A percentile compares a stretch with the other conserved stretches of the same genome.
phyloP scores from a whole-genome alignment of 2,113 vertebrate genomes.

The Gymnorhina tibicen region DNA sequence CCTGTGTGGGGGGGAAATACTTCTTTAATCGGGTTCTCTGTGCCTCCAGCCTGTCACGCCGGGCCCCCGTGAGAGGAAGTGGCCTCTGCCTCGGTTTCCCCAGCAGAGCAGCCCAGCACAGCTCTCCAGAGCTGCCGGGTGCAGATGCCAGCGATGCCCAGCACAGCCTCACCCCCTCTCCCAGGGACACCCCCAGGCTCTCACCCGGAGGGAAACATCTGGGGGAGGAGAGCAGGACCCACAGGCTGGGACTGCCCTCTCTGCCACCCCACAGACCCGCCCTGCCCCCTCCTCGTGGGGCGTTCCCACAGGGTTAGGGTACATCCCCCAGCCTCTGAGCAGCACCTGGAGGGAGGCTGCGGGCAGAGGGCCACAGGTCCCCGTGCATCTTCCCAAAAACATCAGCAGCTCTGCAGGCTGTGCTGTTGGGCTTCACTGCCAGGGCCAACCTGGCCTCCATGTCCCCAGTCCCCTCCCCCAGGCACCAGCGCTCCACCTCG shows the following conservation, averaged over 20 bases:
- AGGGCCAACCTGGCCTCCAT: accelerated
- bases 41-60: background rate
- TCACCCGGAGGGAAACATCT: background rate
- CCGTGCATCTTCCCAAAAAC: background rate
- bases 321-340: background rate
- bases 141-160: background rate
- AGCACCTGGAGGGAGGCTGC: background rate
- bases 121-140: background rate
- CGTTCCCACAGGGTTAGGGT: background rate
- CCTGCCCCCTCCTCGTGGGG: background rate
- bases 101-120: background rate
- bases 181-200: background rate
- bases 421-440: background rate
- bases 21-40: background rate
- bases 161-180: background rate
- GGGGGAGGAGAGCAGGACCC: background rate
- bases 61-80: background rate
- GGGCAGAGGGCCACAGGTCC: background rate
- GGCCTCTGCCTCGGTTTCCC: background rate
- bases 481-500: background rate
- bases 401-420: background rate
- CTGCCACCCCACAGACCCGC: background rate
- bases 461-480: too few relatives aligned
- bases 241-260: background rate
- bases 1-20: background rate